Evolutionary conservation across 2,888 invertebrate genomes (phyloP).

Genomic region (Sabatieria punctata): DNA sequence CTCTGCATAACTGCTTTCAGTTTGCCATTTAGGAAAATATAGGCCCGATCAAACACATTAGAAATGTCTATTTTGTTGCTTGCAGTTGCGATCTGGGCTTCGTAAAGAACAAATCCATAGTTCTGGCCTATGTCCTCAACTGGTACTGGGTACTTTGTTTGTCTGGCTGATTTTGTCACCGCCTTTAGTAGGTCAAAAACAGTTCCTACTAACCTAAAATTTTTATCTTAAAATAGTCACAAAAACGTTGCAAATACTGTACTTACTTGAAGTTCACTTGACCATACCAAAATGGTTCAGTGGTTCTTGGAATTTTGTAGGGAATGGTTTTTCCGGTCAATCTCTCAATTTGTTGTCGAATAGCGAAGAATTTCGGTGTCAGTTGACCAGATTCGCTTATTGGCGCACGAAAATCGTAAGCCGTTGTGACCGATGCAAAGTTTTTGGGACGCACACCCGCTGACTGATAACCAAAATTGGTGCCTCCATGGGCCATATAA

Average conservation of each 20-base stretch:
- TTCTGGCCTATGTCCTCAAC: neutral
- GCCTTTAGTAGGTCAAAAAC: neutral
- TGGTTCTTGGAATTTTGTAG: neutral
- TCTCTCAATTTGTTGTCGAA: neutral
- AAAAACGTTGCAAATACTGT: too few relatives aligned
- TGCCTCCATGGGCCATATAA: conserved; percentile 28
- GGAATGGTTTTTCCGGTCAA: neutral
- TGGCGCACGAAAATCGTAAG: conserved; percentile 28
- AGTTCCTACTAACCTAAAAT: neutral
- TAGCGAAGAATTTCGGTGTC: neutral
- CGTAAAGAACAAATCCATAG: neutral
- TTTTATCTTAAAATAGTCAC: too few relatives aligned
- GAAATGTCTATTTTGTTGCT: neutral
- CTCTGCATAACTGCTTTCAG: neutral
- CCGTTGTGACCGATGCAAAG: conserved; percentile 16
- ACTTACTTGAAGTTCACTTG: too few relatives aligned
- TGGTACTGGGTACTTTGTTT: neutral
- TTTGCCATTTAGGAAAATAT: neutral
- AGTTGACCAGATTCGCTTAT: conserved; percentile 23
- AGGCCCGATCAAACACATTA: neutral
- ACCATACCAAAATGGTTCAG: neutral
- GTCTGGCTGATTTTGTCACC: neutral
- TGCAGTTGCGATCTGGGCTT: neutral
- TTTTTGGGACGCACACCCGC: neutral
- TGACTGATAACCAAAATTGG: conserved; percentile 26